Evolutionary conservation across 2,888 invertebrate genomes (phyloP), one percentile per base, ranked within the genome.

Genomic region (Aphidius colemani): DNA sequence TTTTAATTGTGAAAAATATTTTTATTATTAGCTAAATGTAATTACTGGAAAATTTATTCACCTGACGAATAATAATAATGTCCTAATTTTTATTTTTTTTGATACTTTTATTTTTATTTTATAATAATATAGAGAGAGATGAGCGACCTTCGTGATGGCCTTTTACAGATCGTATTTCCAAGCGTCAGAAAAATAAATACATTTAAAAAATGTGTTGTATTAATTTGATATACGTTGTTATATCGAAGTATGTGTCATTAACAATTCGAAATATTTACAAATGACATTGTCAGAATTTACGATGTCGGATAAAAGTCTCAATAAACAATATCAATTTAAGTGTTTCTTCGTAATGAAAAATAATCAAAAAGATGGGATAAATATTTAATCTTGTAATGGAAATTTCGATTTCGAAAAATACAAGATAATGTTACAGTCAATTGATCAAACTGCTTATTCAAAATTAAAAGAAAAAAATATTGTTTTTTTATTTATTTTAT

Each of bases 131-230:
- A 18, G 13, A 18, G 13, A 18, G 53, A 40, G 9, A 49, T 2
- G 49, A 11, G 48, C 11, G 59, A 48, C 59, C 59, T 59, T 59
- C 59, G 48, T 49, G 39, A 59, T 48, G 59, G 59, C 59, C 59
- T 59, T 41, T 49, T 41, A 9, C 9, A 40, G 48, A 59, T 48
- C 40, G 11, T 49, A 40, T 49, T 59, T 40, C 59, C 48, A 48
- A 39, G 7, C 5, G 10, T 7, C 30, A 13, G 13, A 11, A 56
- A 43, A 43, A 8, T 10, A 48, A 59, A 46, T 41, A 11, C 3
- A 39, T 18, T n/a, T n/a, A n/a, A n/a, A n/a, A n/a, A 53, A 55
- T 39, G 30, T 5, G 5, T 30, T 5, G 5, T 30, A 30, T 30
- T 30, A 30, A 30, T 30, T 30, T 30, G 30, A 30, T 30, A 30